Percentiles rank a stretch among this genome's conserved stretches.
Evolutionary conservation across 2,797 vertebrate genomes (phyloP).

Genomic region (Acanthornis magna): DNA sequence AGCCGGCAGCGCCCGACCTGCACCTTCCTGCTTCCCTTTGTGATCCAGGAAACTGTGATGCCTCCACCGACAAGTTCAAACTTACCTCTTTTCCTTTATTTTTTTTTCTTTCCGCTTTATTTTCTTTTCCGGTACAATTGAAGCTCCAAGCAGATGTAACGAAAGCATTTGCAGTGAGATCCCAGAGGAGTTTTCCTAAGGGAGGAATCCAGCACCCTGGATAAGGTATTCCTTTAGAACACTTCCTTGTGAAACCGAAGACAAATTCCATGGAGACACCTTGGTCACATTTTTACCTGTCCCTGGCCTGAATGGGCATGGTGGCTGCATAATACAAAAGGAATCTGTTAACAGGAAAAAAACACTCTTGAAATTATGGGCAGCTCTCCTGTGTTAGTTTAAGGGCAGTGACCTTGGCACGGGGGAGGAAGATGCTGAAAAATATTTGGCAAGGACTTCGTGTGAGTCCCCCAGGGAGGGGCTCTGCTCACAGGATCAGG

Average conservation of each 20-base stretch:
- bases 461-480: rapidly evolving
- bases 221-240: rapidly evolving
- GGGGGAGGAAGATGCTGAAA: not conserved
- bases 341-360: not conserved
- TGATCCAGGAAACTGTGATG: rapidly evolving
- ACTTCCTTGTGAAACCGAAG: rapidly evolving
- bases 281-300: not conserved
- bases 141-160: not conserved
- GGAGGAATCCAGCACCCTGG: not conserved
- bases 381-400: not conserved
- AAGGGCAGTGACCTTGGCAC: not conserved
- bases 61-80: not conserved
- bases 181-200: not conserved
- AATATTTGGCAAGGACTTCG: not conserved
- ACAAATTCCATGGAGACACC: rapidly evolving
- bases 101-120: rapidly evolving
- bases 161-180: not conserved
- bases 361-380: not conserved
- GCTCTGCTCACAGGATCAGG: rapidly evolving
- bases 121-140: not conserved
- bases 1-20: not conserved
- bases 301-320: rapidly evolving
- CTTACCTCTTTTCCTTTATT: no score
- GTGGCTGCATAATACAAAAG: not conserved
- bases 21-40: not conserved